Evolutionary conservation across 2,888 invertebrate genomes (phyloP).

Genomic region (Tipula helvola): DNA sequence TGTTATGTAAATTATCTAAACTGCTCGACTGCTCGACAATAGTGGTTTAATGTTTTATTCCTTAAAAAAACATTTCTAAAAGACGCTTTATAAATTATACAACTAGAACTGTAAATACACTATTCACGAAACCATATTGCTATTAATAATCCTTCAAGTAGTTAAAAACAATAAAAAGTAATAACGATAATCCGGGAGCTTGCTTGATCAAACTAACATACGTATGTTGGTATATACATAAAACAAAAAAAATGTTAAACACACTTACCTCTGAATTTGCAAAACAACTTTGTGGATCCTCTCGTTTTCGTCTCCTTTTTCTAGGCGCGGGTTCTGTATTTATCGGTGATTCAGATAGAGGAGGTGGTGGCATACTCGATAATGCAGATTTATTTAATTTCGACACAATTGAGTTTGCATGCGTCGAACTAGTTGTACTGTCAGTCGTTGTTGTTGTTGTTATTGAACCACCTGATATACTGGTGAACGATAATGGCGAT

Average conservation of each 20-base stretch:
- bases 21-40: no score
- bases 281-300: slow-evolving; percentile 46
- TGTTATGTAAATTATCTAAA: no score
- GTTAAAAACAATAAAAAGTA: no score
- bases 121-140: no score
- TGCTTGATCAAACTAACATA: no score
- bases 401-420: not conserved
- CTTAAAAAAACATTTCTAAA: no score
- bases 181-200: no score
- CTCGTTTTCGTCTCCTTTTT: slow-evolving; percentile 49
- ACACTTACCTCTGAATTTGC: slow-evolving; percentile 32
- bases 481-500: slow-evolving; percentile 8
- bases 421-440: not conserved
- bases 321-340: slow-evolving; percentile 40
- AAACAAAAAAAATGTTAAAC: not conserved
- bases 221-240: no score
- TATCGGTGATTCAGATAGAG: slow-evolving; percentile 41
- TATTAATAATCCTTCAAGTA: no score
- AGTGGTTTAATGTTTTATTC: no score
- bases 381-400: not conserved
- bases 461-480: not conserved
- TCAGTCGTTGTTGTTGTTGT: slow-evolving; percentile 1
- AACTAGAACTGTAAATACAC: no score
- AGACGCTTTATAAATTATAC: no score
- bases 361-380: slow-evolving; percentile 36